A percentile compares a stretch with the other conserved stretches of the same genome.
Conservation (phyloP, 2,113 vertebrate species). For the Oreochromis niloticus region DNA sequence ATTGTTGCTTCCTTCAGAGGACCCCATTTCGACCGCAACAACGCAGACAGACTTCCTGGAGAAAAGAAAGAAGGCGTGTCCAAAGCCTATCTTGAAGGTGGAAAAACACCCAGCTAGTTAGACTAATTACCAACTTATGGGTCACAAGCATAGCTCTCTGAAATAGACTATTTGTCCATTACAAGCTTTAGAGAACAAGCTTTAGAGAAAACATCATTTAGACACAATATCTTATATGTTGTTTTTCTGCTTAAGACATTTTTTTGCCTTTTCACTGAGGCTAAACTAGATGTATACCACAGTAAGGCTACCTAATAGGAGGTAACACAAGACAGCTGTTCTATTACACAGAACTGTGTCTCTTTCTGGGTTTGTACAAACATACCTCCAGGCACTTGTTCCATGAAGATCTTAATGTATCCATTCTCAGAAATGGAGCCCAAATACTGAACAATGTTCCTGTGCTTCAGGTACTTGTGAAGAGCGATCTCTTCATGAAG, state of each 20-base stretch:
- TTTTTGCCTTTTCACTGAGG: not conserved
- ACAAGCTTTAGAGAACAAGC: not conserved
- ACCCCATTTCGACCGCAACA: conserved; percentile 96
- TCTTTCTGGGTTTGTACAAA: not conserved
- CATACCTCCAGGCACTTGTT: conserved; percentile 90
- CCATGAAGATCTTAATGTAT: conserved; percentile 99
- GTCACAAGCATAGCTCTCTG: conserved; percentile 8
- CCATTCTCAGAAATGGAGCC: conserved; percentile 94
- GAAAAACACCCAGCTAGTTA: conserved; percentile 27
- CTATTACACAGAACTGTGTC: not conserved
- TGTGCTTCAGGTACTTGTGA: conserved; percentile 97
- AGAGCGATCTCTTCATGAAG: conserved; percentile 97
- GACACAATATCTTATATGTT: not conserved
- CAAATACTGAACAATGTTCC: conserved; percentile 98
- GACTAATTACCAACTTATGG: not conserved
- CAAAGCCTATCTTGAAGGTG: conserved; percentile 31
- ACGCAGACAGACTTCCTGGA: conserved; percentile 92
- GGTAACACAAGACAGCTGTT: not conserved
- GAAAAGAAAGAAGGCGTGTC: conserved; percentile 38
- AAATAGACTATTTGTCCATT: not conserved
- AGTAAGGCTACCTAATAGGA: not conserved
- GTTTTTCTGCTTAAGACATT: not conserved
- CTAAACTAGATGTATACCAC: not conserved
- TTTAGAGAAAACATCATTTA: not conserved
- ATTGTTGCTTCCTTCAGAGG: conserved; percentile 96